phyloP scores from a whole-genome alignment of 2,113 vertebrate species.

The Amazona vittata region DNA sequence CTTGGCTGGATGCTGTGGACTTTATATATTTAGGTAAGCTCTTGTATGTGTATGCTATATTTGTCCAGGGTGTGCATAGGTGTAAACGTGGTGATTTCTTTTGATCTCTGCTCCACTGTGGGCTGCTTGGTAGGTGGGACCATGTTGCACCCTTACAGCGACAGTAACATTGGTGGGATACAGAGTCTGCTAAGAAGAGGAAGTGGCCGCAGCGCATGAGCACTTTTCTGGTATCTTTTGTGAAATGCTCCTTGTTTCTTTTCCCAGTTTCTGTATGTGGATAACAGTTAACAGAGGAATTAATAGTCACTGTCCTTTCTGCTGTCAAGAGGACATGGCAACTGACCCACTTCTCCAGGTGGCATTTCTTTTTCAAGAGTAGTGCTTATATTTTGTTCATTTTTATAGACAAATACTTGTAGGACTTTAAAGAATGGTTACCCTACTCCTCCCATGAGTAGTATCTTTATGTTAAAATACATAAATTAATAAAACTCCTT shows the following conservation, averaged over 20 bases:
- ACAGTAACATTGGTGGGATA: background rate
- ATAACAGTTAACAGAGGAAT: background rate
- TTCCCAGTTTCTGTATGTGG: background rate
- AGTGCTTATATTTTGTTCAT: background rate
- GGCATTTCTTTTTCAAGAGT: background rate
- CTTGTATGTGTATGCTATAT: background rate
- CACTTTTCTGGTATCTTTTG: background rate
- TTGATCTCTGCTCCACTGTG: background rate
- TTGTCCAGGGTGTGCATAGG: background rate
- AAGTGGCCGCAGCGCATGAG: rapidly evolving
- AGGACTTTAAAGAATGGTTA: background rate
- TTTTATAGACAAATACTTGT: background rate
- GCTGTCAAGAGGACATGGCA: background rate
- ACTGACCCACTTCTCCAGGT: background rate
- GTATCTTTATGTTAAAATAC: background rate
- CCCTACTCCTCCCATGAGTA: background rate
- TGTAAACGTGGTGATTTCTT: background rate
- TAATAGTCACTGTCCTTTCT: background rate
- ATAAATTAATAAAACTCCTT: background rate
- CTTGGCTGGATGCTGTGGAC: background rate
- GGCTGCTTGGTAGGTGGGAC: background rate
- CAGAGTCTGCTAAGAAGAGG: background rate
- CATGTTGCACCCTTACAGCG: background rate
- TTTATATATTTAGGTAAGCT: background rate
- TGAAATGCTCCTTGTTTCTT: background rate